phyloP scores from a whole-genome alignment of 2,113 vertebrate species.

The Pterophyllum scalare region DNA sequence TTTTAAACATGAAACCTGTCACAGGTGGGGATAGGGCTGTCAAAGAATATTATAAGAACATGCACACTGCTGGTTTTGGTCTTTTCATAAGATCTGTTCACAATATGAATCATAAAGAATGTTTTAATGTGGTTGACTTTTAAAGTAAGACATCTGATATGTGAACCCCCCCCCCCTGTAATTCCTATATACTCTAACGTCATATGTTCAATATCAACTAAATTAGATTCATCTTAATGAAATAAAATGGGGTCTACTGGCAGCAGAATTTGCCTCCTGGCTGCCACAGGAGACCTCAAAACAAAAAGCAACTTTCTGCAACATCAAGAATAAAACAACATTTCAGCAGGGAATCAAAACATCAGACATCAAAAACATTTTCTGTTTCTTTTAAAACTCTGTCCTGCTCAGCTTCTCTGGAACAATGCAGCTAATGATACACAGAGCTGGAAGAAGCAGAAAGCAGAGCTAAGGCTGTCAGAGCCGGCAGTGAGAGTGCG shows the following conservation, averaged over 20 bases:
- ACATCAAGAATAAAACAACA: neutral
- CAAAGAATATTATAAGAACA: neutral
- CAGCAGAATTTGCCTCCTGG: neutral
- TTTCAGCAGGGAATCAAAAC: slow-evolving; percentile 8
- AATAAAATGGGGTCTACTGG: neutral
- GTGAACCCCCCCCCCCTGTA: neutral
- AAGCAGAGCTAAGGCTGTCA: slow-evolving; percentile 23
- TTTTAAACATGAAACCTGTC: slow-evolving; percentile 10
- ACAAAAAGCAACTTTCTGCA: neutral
- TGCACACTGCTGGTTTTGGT: neutral
- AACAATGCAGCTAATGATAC: slow-evolving; percentile 24
- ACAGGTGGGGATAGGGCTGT: neutral
- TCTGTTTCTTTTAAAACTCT: neutral
- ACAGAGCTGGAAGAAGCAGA: neutral
- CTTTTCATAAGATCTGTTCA: neutral
- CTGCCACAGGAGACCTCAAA: neutral
- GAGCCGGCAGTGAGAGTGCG: neutral
- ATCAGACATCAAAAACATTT: neutral
- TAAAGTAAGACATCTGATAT: neutral
- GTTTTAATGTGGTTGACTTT: neutral
- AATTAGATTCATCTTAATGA: neutral
- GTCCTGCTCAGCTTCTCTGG: neutral
- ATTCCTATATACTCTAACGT: neutral
- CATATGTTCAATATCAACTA: neutral
- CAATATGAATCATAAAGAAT: neutral